Conservation (phyloP, 1,140 invertebrate genomes). For the Pseudomyrmex cubaensis region DNA sequence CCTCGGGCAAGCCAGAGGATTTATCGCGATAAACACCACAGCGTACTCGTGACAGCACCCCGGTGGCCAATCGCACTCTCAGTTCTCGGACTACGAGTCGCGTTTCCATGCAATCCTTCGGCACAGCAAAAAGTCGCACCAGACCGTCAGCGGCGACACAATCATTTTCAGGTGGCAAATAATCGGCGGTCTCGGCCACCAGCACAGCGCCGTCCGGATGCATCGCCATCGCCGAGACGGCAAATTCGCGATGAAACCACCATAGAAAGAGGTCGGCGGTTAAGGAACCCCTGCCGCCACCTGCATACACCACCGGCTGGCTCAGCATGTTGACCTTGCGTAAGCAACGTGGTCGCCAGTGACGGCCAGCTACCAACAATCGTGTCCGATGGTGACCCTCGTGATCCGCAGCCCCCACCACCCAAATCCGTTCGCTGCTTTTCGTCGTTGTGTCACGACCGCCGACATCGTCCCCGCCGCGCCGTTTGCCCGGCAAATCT, state of each 20-base stretch:
- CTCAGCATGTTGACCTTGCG: conserved; percentile 86
- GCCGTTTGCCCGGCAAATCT: conserved; percentile 82
- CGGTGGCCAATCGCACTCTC: conserved; percentile 80
- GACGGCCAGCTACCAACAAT: conserved; percentile 84
- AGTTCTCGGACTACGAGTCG: conserved; percentile 82
- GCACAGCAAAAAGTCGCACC: conserved; percentile 80
- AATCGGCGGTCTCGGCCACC: conserved; percentile 82
- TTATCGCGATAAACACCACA: conserved; percentile 55
- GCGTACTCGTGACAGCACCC: conserved; percentile 78
- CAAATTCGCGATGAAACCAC: conserved; percentile 86
- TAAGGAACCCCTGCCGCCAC: conserved; percentile 84
- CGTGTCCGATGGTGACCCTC: conserved; percentile 85
- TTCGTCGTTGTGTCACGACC: conserved; percentile 71
- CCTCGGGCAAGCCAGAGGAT: conserved; percentile 35
- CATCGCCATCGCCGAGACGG: conserved; percentile 84
- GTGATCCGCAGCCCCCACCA: conserved; percentile 85
- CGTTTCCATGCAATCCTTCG: conserved; percentile 77
- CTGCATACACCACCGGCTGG: conserved; percentile 86
- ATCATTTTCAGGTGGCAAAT: conserved; percentile 79
- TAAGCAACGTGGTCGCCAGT: conserved; percentile 85
- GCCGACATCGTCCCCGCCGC: conserved; percentile 10
- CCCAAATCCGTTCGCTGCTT: conserved; percentile 78
- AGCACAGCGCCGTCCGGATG: conserved; percentile 83
- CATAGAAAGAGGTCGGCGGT: conserved; percentile 85
- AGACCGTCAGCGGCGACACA: conserved; percentile 82